A percentile compares a stretch with the other conserved stretches of the same genome.
phyloP scores from a whole-genome alignment of 1,140 invertebrate genomes.

The Aradophagus sp. region DNA sequence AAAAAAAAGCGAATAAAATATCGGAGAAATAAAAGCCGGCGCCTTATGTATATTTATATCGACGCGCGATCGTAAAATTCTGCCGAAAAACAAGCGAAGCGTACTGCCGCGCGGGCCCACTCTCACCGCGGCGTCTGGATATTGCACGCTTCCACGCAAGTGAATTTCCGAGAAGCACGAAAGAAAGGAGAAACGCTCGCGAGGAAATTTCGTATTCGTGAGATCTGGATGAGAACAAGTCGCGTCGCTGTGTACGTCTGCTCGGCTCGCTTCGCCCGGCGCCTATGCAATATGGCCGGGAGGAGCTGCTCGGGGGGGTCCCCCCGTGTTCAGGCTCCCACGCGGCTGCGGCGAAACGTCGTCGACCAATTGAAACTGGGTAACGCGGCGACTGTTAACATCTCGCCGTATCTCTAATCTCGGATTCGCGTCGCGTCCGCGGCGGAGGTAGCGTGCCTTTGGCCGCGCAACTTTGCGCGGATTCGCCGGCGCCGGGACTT shows the following conservation, averaged over 20 bases:
- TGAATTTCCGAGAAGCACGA: constrained; percentile 30
- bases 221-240: constrained; percentile 47
- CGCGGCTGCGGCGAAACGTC: constrained; percentile 45
- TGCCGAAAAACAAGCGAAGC: constrained; percentile 27
- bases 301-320: too few species aligned
- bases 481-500: too few species aligned
- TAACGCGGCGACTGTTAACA: constrained; percentile 52
- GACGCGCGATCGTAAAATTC: constrained; percentile 26
- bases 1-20: too few species aligned
- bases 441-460: constrained; percentile 40
- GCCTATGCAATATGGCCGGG: constrained; percentile 33
- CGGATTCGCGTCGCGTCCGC: constrained; percentile 44
- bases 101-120: constrained; percentile 8
- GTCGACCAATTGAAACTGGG: constrained; percentile 49
- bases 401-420: constrained; percentile 51
- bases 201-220: constrained; percentile 36
- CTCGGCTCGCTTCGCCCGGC: constrained; percentile 7
- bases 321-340: constrained; percentile 38
- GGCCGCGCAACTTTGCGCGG: too few species aligned
- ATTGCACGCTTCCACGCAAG: constrained; percentile 41
- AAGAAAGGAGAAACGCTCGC: constrained; percentile 21
- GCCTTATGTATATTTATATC: constrained; percentile 36
- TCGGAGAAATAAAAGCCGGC: constrained; percentile 8
- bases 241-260: constrained; percentile 31
- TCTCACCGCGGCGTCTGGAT: constrained; percentile 10